These are phyloP conservation scores for Trichacis sp. DNA, from an alignment of 2,888 invertebrate genomes.

Conservation along the genomic window DNA sequence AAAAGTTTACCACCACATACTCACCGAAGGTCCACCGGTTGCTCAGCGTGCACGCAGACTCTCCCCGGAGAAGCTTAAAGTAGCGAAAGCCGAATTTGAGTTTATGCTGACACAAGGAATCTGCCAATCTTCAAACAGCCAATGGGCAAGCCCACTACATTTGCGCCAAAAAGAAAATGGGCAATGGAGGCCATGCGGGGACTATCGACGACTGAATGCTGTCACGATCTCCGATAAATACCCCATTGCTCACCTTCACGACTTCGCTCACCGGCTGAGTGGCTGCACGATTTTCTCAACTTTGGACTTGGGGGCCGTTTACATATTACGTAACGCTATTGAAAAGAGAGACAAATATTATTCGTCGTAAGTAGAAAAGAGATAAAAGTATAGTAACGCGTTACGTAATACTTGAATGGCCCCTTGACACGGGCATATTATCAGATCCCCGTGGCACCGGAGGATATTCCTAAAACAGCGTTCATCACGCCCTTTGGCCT, in stretches of 20 bases:
- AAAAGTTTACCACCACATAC: too few species aligned
- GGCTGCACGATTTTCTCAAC: conserved; percentile 21
- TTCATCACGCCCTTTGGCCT: conserved; percentile 15
- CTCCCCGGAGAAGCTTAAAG: too few species aligned
- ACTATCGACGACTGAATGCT: conserved; percentile 20
- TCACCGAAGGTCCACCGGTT: conserved; percentile 57
- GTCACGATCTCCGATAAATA: conserved; percentile 19
- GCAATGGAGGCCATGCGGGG: too few species aligned
- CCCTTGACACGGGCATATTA: conserved; percentile 18
- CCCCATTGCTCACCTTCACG: too few species aligned
- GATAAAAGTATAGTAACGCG: too few species aligned
- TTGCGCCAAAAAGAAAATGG: conserved; percentile 19
- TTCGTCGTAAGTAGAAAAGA: too few species aligned
- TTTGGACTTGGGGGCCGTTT: too few species aligned
- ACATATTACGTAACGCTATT: too few species aligned
- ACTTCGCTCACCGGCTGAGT: conserved; percentile 7
- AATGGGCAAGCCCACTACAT: conserved; percentile 50
- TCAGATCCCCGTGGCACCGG: too few species aligned
- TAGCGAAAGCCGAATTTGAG: conserved; percentile 51
- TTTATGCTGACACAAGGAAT: conserved; percentile 50
- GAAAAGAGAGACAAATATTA: too few species aligned
- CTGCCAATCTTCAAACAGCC: conserved; percentile 47
- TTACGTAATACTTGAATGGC: conserved; percentile 8
- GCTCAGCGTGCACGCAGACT: conserved; percentile 43
- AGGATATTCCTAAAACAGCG: conserved; percentile 29